A percentile compares a stretch with the other conserved stretches of the same genome.
These are phyloP conservation scores for Pterostichus niger DNA, from an alignment of 2,888 invertebrate genomes.

Conservation along the genomic window DNA sequence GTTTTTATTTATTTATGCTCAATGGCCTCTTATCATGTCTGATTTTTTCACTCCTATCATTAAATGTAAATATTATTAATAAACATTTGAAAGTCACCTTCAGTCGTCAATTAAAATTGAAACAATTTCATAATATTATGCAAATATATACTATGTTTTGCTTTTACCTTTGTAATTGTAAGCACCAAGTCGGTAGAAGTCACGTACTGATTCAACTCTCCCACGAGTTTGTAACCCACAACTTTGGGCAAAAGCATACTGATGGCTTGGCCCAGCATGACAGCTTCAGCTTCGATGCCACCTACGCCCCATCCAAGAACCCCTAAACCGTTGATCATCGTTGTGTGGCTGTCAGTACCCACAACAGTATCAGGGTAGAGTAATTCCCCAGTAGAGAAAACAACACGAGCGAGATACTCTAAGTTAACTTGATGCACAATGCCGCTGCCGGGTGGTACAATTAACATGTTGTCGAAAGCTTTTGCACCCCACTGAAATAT, in stretches of 20 bases:
- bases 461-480: conserved; percentile 96
- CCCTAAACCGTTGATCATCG: conserved; percentile 98
- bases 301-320: conserved; percentile 98
- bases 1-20: conserved; percentile 27
- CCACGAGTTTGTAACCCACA: conserved; percentile 94
- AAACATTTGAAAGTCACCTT: conserved; percentile 46
- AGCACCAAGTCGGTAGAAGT: conserved; percentile 98
- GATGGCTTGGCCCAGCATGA: conserved; percentile 98
- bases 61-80: conserved; percentile 22
- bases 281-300: conserved; percentile 98
- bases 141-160: conserved; percentile 28
- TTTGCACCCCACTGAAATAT: conserved; percentile 94
- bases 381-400: conserved; percentile 85
- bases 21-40: conserved; percentile 11
- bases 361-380: conserved; percentile 90
- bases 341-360: conserved; percentile 99
- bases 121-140: conserved; percentile 1
- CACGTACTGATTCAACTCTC: conserved; percentile 88
- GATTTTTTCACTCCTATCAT: conserved; percentile 18
- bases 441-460: conserved; percentile 98
- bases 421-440: conserved; percentile 99
- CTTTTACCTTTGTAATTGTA: conserved; percentile 94
- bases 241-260: conserved; percentile 98
- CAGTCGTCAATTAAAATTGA: background rate
- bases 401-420: conserved; percentile 95